Conservation (phyloP, 2,797 vertebrate genomes). For the Nannoperca obscura region DNA sequence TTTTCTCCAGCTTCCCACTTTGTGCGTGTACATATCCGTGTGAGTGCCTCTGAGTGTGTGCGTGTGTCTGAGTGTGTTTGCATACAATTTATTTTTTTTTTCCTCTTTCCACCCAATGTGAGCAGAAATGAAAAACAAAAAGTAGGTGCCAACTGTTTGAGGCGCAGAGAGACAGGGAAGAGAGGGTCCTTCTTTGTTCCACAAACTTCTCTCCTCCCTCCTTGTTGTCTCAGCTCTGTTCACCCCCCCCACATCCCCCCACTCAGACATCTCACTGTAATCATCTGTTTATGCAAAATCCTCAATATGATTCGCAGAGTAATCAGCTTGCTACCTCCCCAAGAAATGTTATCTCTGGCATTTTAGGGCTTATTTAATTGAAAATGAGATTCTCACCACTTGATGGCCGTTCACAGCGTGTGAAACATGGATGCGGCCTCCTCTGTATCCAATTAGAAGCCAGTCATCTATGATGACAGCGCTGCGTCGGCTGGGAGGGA, state of each 20-base stretch:
- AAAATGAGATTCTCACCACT: slow-evolving; percentile 74
- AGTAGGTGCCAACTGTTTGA: slow-evolving; percentile 53
- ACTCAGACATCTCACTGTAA: slow-evolving; percentile 65
- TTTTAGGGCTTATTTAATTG: slow-evolving; percentile 89
- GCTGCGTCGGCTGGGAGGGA: slow-evolving; percentile 54
- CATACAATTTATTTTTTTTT: slow-evolving; percentile 13
- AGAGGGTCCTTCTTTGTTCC: slow-evolving; percentile 47
- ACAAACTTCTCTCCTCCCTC: slow-evolving; percentile 21
- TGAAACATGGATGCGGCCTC: slow-evolving; percentile 55
- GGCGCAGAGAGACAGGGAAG: slow-evolving; percentile 37
- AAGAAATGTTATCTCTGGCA: slow-evolving; percentile 82
- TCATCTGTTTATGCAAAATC: slow-evolving; percentile 79
- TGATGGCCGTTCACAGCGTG: slow-evolving; percentile 39
- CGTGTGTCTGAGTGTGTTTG: slow-evolving; percentile 19
- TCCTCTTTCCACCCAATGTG: slow-evolving; percentile 11
- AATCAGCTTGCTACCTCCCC: slow-evolving; percentile 85
- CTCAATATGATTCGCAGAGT: slow-evolving; percentile 67
- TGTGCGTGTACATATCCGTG: slow-evolving; percentile 16
- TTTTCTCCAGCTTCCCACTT: slow-evolving; percentile 43
- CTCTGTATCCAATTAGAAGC: slow-evolving; percentile 90
- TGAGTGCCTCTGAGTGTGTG: slow-evolving; percentile 18
- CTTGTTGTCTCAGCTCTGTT: slow-evolving; percentile 26
- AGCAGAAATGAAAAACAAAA: slow-evolving; percentile 53
- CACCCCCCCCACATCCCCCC: slow-evolving; percentile 6
- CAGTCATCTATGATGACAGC: slow-evolving; percentile 90